These are phyloP conservation scores for Nibea coibor DNA, from an alignment of 2,113 vertebrate genomes.

Conservation along the genomic window DNA sequence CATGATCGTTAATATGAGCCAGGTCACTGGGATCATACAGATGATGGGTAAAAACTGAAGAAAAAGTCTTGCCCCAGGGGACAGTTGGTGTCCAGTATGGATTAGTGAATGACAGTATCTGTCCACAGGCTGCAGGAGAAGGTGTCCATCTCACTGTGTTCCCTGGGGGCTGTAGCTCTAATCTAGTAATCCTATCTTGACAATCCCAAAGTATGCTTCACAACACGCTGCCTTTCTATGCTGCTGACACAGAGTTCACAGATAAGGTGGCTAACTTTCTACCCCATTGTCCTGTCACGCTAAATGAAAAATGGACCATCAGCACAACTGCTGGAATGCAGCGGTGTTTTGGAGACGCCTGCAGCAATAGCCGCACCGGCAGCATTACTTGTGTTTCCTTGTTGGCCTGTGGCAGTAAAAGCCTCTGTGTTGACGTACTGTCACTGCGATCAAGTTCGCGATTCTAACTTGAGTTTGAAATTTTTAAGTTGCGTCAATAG, in stretches of 20 bases:
- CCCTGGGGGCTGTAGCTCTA: constrained; percentile 41
- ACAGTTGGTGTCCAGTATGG: constrained; percentile 61
- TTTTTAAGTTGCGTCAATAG: constrained; percentile 25
- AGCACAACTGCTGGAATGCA: constrained; percentile 64
- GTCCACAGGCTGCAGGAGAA: constrained; percentile 55
- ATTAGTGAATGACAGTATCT: constrained; percentile 74
- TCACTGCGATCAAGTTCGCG: constrained; percentile 33
- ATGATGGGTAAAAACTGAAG: constrained; percentile 30
- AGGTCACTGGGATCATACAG: constrained; percentile 54
- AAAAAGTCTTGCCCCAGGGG: constrained; percentile 62
- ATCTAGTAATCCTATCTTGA: constrained; percentile 76
- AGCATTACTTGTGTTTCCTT: constrained; percentile 43
- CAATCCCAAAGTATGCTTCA: constrained; percentile 53
- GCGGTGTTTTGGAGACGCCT: constrained; percentile 68
- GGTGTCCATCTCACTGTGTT: constrained; percentile 43
- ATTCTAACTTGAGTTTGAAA: constrained; percentile 38
- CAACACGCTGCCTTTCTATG: constrained; percentile 36
- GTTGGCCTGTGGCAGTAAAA: constrained; percentile 16
- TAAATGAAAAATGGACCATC: constrained; percentile 67
- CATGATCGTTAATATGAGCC: constrained; percentile 40
- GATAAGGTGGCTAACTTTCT: constrained; percentile 77
- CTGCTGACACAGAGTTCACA: constrained; percentile 61
- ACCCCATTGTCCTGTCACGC: constrained; percentile 76
- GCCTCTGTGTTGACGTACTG: background rate
- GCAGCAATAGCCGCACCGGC: constrained; percentile 43